Percentiles rank a stretch among this genome's conserved stretches.
phyloP scores from a whole-genome alignment of 2,113 vertebrate species.

The Chlorodrepanis virens region DNA sequence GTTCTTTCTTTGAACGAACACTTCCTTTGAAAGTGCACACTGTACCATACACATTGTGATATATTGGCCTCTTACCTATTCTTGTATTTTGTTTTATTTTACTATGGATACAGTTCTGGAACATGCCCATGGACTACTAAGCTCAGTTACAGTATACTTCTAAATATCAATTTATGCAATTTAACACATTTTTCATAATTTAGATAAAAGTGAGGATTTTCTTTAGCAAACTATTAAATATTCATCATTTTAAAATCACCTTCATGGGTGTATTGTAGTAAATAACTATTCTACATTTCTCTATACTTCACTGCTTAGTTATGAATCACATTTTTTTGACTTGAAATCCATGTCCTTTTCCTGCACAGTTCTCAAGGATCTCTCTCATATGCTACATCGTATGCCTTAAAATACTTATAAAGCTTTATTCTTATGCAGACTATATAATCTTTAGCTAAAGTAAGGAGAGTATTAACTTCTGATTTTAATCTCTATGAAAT shows the following conservation, averaged over 20 bases:
- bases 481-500: not conserved
- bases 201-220: not conserved
- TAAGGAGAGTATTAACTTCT: not conserved
- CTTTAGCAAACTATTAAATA: constrained; percentile 16
- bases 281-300: constrained; percentile 4
- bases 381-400: not conserved
- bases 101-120: not conserved
- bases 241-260: not conserved
- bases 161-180: not conserved
- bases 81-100: not conserved
- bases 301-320: not conserved
- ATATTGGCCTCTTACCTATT: constrained; percentile 3
- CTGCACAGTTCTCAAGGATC: constrained; percentile 19
- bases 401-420: constrained; percentile 14
- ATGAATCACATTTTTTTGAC: not conserved
- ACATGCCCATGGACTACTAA: constrained; percentile 13
- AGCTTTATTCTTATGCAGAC: constrained; percentile 16
- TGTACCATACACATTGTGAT: not conserved
- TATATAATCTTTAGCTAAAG: constrained; percentile 38
- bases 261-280: not conserved
- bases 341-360: not conserved
- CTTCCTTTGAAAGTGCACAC: constrained; percentile 15
- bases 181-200: not conserved
- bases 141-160: not conserved
- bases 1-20: not conserved